Evolutionary conservation across 2,113 vertebrate species (phyloP), one percentile per base, ranked within the genome.

Genomic region (Misgurnus anguillicaudatus): DNA sequence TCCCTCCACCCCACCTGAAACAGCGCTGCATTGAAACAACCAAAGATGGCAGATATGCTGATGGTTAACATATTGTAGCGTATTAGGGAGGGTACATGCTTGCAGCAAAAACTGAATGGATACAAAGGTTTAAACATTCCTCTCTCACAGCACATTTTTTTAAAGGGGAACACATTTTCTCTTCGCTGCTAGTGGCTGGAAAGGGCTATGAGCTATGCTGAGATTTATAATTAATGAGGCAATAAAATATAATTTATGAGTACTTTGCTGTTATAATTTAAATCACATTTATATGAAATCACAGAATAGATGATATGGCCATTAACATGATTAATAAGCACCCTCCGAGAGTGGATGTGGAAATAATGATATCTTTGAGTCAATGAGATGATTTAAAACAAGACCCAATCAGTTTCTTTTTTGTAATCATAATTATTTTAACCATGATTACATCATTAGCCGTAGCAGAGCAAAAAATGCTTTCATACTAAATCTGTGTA

Each of bases 71-170:
- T 67, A 74, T 77, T 48, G 24, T 55, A 48, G 80, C 5, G 4
- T 67, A 41, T 82, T 74, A 80, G 64, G 65, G 17, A 80, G 74
- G 74, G 80, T 82, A 82, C 78, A 80, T 85, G 82, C 77, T 73
- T 82, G 51, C 80, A 85, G 77, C 55, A 72, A 60, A 51, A 80
- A 80, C 24, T 78, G 78, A 75, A 80, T 45, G 48, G 58, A 63
- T 67, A 55, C 39, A 82, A 80, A 82, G 63, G 53, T 5, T 67
- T 77, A n/a, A 55, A 41, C 72, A 74, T 82, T 85, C 67, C 73
- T 82, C 73, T 74, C 19, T 55, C 68, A 36, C 38, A 74, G 83
- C 73, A 77, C 67, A 77, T n/a, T 82, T 82, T 77, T 80, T 85
- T 58, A 74, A 77, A 85, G 38, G 39, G 62, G 47, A 79, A 82